Base-by-base conservation (phyloP, 2,113 vertebrate species). In the Rhinoptilus africanus region DNA sequence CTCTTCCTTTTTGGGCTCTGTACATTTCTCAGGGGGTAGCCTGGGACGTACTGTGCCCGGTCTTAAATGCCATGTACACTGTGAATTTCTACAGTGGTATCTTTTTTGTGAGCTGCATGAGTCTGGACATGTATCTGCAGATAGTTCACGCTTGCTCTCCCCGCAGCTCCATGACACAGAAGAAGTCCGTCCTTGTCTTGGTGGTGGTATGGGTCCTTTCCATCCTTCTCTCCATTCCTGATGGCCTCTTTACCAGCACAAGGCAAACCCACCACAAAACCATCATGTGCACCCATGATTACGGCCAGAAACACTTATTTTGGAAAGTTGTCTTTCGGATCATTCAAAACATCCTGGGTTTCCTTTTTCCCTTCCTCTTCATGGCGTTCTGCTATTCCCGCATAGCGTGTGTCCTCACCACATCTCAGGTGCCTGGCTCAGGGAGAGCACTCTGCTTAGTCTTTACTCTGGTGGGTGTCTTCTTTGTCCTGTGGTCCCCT, bases 401-500 rank as follows among this genome's bases (percentile, higher is more conserved):
- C 50, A 97, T 98, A 2, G 54, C 16, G 0, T 97, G 93, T 28
- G 89, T 94, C 37, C 83, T 98, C 91, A 54, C 54, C 28, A 21
- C 8, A 3, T 91, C 96, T 5, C 96, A 19, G 81, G 59, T 93
- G 3, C 94, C 86, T 1, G 95, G 97, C 45, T 97, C 67, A 34
- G 93, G 89, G 78, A 95, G 94, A 78, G 96, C 97, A 12, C 77
- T 98, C 6, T 93, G 82, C 87, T 86, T 96, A 7, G 96, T 97
- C 6, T 14, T 93, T 2, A 14, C 93, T 13, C 93, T 98, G 63
- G 97, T 98, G 51, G 67, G 93, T 6, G 91, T 97, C 54, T 99
- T 98, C 95, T 98, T 98, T 34, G 23, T 97, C 78, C 92, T 98
- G 28, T 99, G 98, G 98, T 98, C 89, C 57, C 98, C 98, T 1